Conservation (phyloP, 2,888 invertebrate genomes). For the Melanostoma mellinum region DNA sequence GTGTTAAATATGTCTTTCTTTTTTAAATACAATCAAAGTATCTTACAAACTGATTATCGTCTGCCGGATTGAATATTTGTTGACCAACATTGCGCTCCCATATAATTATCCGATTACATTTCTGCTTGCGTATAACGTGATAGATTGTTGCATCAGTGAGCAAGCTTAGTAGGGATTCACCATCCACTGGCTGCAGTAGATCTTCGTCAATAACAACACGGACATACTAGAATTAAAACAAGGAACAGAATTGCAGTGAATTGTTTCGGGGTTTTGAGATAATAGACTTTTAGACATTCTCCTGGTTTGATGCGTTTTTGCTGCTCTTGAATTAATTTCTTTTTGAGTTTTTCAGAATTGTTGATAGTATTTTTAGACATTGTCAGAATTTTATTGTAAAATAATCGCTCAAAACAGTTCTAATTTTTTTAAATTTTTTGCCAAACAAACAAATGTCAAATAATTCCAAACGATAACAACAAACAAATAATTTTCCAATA, state of each 20-base stretch:
- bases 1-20: neutral
- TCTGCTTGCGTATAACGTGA: slow-evolving; percentile 75
- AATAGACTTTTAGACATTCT: slow-evolving; percentile 78
- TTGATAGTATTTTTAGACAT: slow-evolving; percentile 73
- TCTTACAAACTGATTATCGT: slow-evolving; percentile 38
- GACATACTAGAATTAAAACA: slow-evolving; percentile 76
- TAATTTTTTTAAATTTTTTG: too few relatives aligned
- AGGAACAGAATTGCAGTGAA: too few relatives aligned
- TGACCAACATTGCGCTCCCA: slow-evolving; percentile 80
- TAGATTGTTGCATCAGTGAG: slow-evolving; percentile 74
- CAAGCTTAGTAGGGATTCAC: slow-evolving; percentile 19
- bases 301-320: slow-evolving; percentile 80
- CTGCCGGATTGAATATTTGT: slow-evolving; percentile 72
- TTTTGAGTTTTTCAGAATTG: slow-evolving; percentile 77
- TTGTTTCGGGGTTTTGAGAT: too few relatives aligned
- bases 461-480: too few relatives aligned
- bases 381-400: neutral
- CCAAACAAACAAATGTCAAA: too few relatives aligned
- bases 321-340: slow-evolving; percentile 78
- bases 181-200: slow-evolving; percentile 66
- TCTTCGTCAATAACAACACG: slow-evolving; percentile 77
- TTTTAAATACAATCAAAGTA: neutral
- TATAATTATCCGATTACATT: slow-evolving; percentile 75
- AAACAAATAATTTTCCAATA: too few relatives aligned
- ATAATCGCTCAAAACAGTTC: too few relatives aligned